Percentiles rank a stretch among this genome's conserved stretches.
Conservation (phyloP, 1,140 invertebrate genomes). For the Zaprionus taronus region DNA sequence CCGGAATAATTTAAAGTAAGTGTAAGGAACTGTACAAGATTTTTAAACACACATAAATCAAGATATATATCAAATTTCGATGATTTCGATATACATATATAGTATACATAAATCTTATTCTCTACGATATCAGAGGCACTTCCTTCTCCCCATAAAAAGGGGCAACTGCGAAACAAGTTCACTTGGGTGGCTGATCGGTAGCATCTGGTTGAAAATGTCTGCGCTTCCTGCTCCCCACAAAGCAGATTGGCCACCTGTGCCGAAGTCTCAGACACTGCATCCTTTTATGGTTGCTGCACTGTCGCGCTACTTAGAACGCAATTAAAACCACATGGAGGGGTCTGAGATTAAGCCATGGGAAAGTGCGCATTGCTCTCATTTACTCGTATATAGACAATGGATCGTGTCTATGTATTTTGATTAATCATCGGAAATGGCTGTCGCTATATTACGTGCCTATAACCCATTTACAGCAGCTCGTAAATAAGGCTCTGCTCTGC, state of each 20-base stretch:
- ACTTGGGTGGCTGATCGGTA: background rate
- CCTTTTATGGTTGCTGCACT: constrained; percentile 13
- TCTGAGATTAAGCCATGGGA: constrained; percentile 49
- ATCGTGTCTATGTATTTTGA: constrained; percentile 36
- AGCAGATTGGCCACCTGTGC: constrained; percentile 57
- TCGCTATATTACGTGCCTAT: constrained; percentile 75
- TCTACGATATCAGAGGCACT: constrained; percentile 6
- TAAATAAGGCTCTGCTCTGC: constrained; percentile 58
- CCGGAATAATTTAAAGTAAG: too few species aligned
- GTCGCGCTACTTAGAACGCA: constrained; percentile 69
- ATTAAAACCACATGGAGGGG: constrained; percentile 63
- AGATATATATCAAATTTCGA: too few species aligned
- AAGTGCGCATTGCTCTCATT: constrained; percentile 44
- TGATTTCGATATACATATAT: too few species aligned
- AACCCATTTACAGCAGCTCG: constrained; percentile 78
- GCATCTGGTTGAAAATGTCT: background rate
- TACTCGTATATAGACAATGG: constrained; percentile 44
- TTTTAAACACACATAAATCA: too few species aligned
- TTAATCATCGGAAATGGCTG: constrained; percentile 74
- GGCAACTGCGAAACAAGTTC: background rate
- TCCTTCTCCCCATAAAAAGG: constrained; percentile 24
- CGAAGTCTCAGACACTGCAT: constrained; percentile 14
- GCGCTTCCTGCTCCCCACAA: background rate
- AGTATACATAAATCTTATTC: too few species aligned
- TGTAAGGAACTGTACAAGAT: too few species aligned